Base-by-base conservation (phyloP, 2,888 invertebrate genomes). In the Drosophila suboccidentalis region DNA sequence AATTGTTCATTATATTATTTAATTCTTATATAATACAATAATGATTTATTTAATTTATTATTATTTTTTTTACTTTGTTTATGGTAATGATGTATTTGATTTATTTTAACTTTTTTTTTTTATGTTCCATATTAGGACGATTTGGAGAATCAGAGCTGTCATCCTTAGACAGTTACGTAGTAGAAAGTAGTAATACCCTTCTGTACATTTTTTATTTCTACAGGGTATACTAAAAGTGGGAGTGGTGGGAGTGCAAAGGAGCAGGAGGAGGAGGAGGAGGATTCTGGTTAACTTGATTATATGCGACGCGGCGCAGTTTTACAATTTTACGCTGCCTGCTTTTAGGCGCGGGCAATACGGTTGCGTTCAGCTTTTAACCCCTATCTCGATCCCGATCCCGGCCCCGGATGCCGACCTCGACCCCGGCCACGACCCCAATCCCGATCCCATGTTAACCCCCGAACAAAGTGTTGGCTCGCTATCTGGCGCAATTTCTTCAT, bases 301-400 rank as follows among this genome's bases (percentile, higher is more conserved):
- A 80, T 71, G 84, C 72, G 49, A 53, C 53, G 57, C 54, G 63
- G 19, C 57, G 46, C 65, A 84, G 79, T 87, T 88, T 87, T 78
- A 78, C 84, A 81, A 83, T 85, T 83, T 89, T 72, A 63, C 70
- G 87, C 66, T 89, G 84, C 67, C 75, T 76, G 89, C 81, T 86
- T 80, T 89, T 89, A 87, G 89, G 84, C 76, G 84, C 84, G 54
- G 73, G 71, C 87, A 78, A 84, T 89, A 84, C 80, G 65, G 66
- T 59, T 39, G 60, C 64, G 49, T 55, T 63, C 63, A 47, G 19
- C 5, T 32, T 6, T 29, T 10, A 22, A 29, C 46, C 57, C 49
- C 49, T 3, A 26, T 26, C 26, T 5, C 26, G 26, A 26, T 41
- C 32, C 11, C 13, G 3, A 29, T n/a, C n/a, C n/a, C n/a, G n/a